Evolutionary conservation across 2,888 invertebrate genomes (phyloP), one percentile per base, ranked within the genome.

Genomic region (Hesperia comma): DNA sequence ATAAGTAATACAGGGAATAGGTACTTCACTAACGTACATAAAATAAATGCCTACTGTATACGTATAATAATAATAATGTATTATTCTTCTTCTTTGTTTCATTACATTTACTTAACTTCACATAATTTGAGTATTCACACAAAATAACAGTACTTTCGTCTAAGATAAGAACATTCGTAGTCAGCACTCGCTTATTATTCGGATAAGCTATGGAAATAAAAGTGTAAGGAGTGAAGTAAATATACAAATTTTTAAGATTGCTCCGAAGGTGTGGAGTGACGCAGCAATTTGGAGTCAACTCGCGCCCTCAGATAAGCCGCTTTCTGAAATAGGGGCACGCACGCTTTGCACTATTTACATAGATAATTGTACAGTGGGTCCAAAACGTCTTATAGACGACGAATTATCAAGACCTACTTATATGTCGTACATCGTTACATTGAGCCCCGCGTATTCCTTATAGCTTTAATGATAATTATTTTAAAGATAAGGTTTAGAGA

Each of bases 301-400:
- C 64, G 53, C 64, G 51, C 58, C 37, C 64, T 37, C 49, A 58
- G 64, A 64, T 75, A 67, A 67, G 67, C 61, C 43, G 67, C 67
- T 67, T 67, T 67, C 67, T 37, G 46, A 56, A 67, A 67, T 67
- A 60, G 67, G 40, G 62, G 61, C 61, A 61, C 67, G 67, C 56
- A 67, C 58, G 51, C 61, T 61, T 33, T 60, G 37, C 46, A 61
- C 61, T 51, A 67, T 54, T 67, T 61, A 51, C 26, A 32, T 12
- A 53, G 54, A 61, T 21, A 33, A 49, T 15, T 2, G 5, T 14
- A 32, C 61, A 61, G 60, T 33, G 17, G 55, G 46, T 37, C 55
- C 67, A 37, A 17, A 12, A 37, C 37, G 12, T 37, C 37, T 8
- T 37, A 12, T 37, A 3, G 37, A 37, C 12, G 3, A 12, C 12